A percentile compares a stretch with the other conserved stretches of the same genome.
Conservation (phyloP, 2,888 invertebrate genomes). For the Volucella bombylans region DNA sequence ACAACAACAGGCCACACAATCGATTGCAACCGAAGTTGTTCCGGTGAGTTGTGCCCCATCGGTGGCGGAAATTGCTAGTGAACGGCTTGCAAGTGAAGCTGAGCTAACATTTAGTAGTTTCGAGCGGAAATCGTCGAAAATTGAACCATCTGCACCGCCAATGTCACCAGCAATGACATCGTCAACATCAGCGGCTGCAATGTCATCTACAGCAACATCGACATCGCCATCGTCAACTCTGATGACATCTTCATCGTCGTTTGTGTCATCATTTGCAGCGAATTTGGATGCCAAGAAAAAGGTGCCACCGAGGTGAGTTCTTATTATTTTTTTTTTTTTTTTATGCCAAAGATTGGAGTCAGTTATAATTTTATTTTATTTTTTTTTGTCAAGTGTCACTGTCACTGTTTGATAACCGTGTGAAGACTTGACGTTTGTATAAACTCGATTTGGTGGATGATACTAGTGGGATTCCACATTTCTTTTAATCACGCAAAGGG, state of each 20-base stretch:
- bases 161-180: slow-evolving; percentile 79
- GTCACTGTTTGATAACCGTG: no score
- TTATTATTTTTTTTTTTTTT: background rate
- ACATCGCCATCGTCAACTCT: slow-evolving; percentile 78
- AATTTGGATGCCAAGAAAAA: slow-evolving; percentile 85
- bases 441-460: no score
- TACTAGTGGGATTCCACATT: no score
- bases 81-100: slow-evolving; percentile 71
- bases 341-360: background rate
- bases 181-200: slow-evolving; percentile 72
- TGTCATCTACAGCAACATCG: slow-evolving; percentile 67
- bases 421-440: no score
- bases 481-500: no score
- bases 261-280: slow-evolving; percentile 78
- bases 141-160: slow-evolving; percentile 80
- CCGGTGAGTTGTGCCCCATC: slow-evolving; percentile 71
- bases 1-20: slow-evolving; percentile 51
- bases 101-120: slow-evolving; percentile 79
- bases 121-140: slow-evolving; percentile 77
- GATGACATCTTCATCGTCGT: slow-evolving; percentile 83
- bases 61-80: slow-evolving; percentile 65
- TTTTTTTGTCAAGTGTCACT: background rate
- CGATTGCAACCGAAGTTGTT: slow-evolving; percentile 66
- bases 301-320: slow-evolving; percentile 85
- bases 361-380: background rate